Conservation (phyloP, 2,113 vertebrate species). For the Jacana jacana region DNA sequence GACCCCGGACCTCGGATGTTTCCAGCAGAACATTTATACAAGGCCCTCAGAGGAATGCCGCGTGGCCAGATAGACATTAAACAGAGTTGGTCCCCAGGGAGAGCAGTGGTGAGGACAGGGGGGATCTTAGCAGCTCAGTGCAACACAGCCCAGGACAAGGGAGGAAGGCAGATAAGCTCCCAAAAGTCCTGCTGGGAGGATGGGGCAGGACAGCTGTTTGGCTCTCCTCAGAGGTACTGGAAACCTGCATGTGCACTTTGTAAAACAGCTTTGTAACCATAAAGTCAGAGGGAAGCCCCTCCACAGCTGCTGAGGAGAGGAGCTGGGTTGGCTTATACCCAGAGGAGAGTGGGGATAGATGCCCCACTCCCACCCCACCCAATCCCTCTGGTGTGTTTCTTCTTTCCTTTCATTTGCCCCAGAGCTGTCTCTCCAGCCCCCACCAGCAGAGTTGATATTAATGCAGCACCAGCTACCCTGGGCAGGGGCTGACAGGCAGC, state of each 20-base stretch:
- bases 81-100: not conserved
- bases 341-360: accelerated
- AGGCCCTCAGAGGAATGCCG: not conserved
- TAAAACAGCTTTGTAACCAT: not conserved
- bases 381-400: not conserved
- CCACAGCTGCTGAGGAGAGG: accelerated
- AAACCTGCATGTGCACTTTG: accelerated
- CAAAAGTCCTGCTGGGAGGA: not conserved
- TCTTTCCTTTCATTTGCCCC: not conserved
- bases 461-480: accelerated
- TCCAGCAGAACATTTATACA: not conserved
- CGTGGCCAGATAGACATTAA: not conserved
- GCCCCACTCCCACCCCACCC: too few relatives aligned
- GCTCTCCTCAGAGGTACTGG: not conserved
- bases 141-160: not conserved
- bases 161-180: not conserved
- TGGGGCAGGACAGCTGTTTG: not conserved
- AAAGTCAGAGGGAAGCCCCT: not conserved
- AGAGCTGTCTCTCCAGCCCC: not conserved
- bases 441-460: not conserved
- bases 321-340: not conserved
- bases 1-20: not conserved
- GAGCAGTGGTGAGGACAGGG: not conserved
- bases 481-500: not conserved
- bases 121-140: not conserved